phyloP scores from a whole-genome alignment of 2,888 invertebrate species.

The Seira sanloemensis region DNA sequence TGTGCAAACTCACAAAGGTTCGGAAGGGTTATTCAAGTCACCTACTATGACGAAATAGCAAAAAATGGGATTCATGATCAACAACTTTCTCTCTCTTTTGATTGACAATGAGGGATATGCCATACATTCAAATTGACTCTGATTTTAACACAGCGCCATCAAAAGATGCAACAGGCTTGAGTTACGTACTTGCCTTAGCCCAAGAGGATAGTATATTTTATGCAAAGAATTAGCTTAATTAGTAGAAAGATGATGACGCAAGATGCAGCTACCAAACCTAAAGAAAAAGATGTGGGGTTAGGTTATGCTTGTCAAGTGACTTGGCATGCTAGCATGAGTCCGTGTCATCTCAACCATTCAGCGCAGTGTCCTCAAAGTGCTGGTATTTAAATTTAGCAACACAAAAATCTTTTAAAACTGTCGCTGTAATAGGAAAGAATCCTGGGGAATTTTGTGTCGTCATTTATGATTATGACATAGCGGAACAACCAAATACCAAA shows the following conservation, averaged over 20 bases:
- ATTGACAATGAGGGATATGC: background rate
- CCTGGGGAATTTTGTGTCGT: background rate
- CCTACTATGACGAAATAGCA: conserved; percentile 34
- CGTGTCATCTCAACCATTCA: no score
- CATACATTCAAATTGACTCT: background rate
- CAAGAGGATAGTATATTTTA: background rate
- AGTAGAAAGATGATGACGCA: conserved; percentile 26
- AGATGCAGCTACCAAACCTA: background rate
- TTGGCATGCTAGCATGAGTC: no score
- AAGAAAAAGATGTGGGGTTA: conserved; percentile 17
- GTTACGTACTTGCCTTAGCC: background rate
- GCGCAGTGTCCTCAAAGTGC: no score
- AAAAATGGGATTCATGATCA: conserved; percentile 32
- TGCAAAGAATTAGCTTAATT: background rate
- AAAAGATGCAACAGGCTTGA: no score
- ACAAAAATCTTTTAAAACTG: background rate
- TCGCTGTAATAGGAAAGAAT: background rate
- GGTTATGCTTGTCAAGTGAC: background rate
- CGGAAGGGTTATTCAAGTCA: conserved; percentile 33
- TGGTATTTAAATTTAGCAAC: no score
- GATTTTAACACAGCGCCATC: background rate
- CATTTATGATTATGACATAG: conserved; percentile 38
- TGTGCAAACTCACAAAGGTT: no score
- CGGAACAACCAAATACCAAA: conserved; percentile 30
- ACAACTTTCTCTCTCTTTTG: conserved; percentile 35